A percentile compares a stretch with the other conserved stretches of the same genome.
Evolutionary conservation across 2,113 vertebrate species (phyloP).

Genomic region (Elgaria multicarinata): DNA sequence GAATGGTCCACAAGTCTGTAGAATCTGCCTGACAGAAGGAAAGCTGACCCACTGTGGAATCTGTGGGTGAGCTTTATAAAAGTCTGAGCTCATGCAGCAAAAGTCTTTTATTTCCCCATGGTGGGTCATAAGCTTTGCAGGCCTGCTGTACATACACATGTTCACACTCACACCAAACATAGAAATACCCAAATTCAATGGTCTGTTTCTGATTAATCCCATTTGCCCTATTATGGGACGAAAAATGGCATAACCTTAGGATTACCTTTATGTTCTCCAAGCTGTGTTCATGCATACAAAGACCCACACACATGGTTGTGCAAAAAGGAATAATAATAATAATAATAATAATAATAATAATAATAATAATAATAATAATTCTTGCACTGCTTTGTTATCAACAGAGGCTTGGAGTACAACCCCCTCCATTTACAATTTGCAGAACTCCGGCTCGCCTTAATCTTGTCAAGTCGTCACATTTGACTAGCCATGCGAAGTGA

Average conservation of each 20-base stretch:
- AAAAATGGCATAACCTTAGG: background rate
- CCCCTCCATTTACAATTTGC: conserved; percentile 66
- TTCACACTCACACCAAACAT: background rate
- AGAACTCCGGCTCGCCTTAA: conserved; percentile 66
- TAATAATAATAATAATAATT: too few relatives aligned
- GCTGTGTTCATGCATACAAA: background rate
- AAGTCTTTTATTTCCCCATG: background rate
- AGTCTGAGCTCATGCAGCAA: too few relatives aligned
- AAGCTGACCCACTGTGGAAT: too few relatives aligned
- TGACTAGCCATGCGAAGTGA: conserved; percentile 68
- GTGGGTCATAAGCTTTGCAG: background rate
- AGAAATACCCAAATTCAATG: background rate
- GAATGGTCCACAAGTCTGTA: too few relatives aligned
- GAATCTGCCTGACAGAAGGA: too few relatives aligned
- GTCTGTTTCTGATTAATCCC: background rate
- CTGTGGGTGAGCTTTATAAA: too few relatives aligned
- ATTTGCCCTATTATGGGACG: background rate
- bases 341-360: too few relatives aligned
- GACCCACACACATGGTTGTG: background rate
- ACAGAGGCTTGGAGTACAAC: conserved; percentile 62
- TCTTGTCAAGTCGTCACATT: conserved; percentile 70
- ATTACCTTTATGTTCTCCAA: background rate
- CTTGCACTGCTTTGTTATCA: conserved; percentile 65
- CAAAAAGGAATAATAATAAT: background rate
- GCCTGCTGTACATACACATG: too few relatives aligned